Base-by-base conservation (phyloP, 2,888 invertebrate genomes). In the Mythimna impura region DNA sequence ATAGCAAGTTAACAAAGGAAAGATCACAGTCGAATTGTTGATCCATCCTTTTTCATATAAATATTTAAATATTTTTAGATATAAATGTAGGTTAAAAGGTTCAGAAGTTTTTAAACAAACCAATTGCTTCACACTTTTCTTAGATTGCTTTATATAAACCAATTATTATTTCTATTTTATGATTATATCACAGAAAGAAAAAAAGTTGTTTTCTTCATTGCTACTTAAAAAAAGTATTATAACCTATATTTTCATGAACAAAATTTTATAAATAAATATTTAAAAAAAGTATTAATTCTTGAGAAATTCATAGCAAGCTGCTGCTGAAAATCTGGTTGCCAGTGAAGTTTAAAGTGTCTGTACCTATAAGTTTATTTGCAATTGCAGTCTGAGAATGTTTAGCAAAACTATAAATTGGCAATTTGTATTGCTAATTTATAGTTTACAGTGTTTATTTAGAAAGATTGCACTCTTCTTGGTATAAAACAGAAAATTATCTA, bases 351-450 rank as follows among this genome's bases (percentile, higher is more conserved):
- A 47, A 55, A 30, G 5, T 43, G 25, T 25, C 12, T 12, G 12
- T 40, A 30, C 30, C 2, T 30, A 10, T 10, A 40, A 17, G 1
- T 73, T 73, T 60, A 34, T 61, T 64, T 62, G 25, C 14, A 76
- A 4, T 20, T 43, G 12, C 0, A 43, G 9, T 22, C 2, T 2
- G 36, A 40, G 50, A 54, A 61, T 36, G 10, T 58, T 66, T n/a
- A 1, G n/a, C 6, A 36, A 65, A 72, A 36, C 57, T 50, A 55
- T 63, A 62, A 68, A 68, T 68, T 75, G 22, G n/a, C 17, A 20
- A n/a, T 65, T 17, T 17, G 6, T 17, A 47, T 47, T 17, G 6
- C 47, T 17, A 47, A 17, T 47, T 47, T 17, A 17, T 47, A 47
- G 47, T 47, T 47, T 47, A 47, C 47, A 17, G 47, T 47, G 47